These are phyloP conservation scores for Himalopsyche anomala DNA, from an alignment of 2,888 invertebrate genomes.

Conservation along the genomic window DNA sequence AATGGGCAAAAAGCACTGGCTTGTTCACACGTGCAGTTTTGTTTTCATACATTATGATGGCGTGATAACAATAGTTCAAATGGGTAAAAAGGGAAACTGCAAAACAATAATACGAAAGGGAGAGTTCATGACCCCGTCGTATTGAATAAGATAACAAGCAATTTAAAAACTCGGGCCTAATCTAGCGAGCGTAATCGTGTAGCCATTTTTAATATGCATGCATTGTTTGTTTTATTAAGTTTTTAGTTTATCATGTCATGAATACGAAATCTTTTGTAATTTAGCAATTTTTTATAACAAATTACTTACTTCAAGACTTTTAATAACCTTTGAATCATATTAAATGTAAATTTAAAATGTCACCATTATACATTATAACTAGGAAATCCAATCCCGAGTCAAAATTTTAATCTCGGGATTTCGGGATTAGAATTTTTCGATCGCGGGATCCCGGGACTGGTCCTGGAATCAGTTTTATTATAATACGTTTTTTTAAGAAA, in stretches of 20 bases:
- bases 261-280: background rate
- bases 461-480: too few species aligned
- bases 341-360: too few species aligned
- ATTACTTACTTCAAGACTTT: background rate
- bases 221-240: conserved; percentile 37
- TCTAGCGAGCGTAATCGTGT: conserved; percentile 51
- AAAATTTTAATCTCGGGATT: too few species aligned
- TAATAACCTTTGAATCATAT: background rate
- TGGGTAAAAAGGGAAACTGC: conserved; percentile 58
- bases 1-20: conserved; percentile 47
- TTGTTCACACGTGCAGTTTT: conserved; percentile 55
- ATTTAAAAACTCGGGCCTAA: conserved; percentile 55
- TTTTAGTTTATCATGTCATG: conserved; percentile 25
- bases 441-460: too few species aligned
- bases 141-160: conserved; percentile 57
- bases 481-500: too few species aligned
- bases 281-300: too few species aligned
- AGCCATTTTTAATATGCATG: conserved; percentile 12
- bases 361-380: too few species aligned
- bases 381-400: too few species aligned
- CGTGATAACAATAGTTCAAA: conserved; percentile 59
- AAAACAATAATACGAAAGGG: conserved; percentile 56
- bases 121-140: conserved; percentile 63
- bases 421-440: too few species aligned
- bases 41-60: conserved; percentile 53